Conservation (phyloP, 37 sponge, comb jelly and placozoan genomes). For the Cliona cf. orientalis region DNA sequence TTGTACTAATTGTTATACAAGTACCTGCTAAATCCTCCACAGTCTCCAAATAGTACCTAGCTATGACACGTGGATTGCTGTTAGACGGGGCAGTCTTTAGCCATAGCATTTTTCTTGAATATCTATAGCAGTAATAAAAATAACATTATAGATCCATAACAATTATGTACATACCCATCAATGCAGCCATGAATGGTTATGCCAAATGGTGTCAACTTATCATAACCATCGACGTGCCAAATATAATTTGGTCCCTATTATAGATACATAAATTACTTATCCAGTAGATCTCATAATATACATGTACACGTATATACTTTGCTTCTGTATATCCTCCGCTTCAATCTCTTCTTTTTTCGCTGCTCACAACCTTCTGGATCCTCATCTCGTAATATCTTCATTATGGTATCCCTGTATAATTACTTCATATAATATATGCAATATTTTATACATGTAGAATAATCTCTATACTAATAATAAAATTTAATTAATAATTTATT, state of each 20-base stretch:
- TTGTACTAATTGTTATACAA: background rate
- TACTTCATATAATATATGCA: too few relatives aligned
- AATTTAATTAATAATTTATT: too few relatives aligned
- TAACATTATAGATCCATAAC: background rate
- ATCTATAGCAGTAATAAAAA: constrained; percentile 19
- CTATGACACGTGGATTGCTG: constrained; percentile 32
- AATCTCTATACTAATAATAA: too few relatives aligned
- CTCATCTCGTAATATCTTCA: background rate
- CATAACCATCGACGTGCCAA: constrained; percentile 63
- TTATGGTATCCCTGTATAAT: background rate
- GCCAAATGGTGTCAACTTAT: constrained; percentile 49
- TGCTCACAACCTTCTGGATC: background rate
- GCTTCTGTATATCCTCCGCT: too few relatives aligned
- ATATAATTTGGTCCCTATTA: constrained; percentile 51
- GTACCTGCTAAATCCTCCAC: constrained; percentile 33
- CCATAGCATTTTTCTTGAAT: constrained; percentile 52
- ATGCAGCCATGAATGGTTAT: constrained; percentile 51
- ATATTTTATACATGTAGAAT: too few relatives aligned
- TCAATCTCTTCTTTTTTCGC: background rate
- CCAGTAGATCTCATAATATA: too few relatives aligned
- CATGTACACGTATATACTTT: too few relatives aligned
- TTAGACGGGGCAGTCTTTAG: constrained; percentile 43
- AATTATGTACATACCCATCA: constrained; percentile 42
- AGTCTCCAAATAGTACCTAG: constrained; percentile 34
- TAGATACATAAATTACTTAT: too few relatives aligned